Evolutionary conservation across 2,797 vertebrate genomes (phyloP).

Genomic region (Nyctibius grandis): DNA sequence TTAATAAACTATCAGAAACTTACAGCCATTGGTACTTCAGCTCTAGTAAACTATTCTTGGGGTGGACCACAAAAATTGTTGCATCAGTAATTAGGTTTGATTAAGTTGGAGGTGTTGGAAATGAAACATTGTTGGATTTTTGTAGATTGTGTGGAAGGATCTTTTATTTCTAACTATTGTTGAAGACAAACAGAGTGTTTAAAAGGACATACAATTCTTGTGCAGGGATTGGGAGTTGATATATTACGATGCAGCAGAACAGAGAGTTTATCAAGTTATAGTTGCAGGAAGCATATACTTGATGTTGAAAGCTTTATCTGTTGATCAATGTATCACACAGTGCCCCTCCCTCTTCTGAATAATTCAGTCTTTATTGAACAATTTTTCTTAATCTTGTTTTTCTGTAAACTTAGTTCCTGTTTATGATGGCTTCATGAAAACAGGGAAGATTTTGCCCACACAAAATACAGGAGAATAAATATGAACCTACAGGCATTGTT

Average conservation of each 20-base stretch:
- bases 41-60: not conserved
- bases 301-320: not conserved
- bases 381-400: not conserved
- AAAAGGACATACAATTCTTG: not conserved
- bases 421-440: not conserved
- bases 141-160: not conserved
- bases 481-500: not conserved
- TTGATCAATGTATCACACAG: not conserved
- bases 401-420: not conserved
- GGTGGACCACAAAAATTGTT: not conserved
- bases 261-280: not conserved
- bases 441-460: not conserved
- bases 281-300: not conserved
- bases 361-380: not conserved
- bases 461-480: not conserved
- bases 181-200: not conserved
- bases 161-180: not conserved
- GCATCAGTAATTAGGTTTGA: not conserved
- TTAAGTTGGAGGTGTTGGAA: not conserved
- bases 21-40: not conserved
- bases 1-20: not conserved
- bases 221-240: not conserved
- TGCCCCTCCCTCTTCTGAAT: not conserved
- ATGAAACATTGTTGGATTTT: not conserved
- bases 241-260: not conserved